Percentiles rank a stretch among this genome's conserved stretches.
These are phyloP conservation scores for Callospermophilus lateralis DNA, from an alignment of 2,113 vertebrate species.

Conservation along the genomic window DNA sequence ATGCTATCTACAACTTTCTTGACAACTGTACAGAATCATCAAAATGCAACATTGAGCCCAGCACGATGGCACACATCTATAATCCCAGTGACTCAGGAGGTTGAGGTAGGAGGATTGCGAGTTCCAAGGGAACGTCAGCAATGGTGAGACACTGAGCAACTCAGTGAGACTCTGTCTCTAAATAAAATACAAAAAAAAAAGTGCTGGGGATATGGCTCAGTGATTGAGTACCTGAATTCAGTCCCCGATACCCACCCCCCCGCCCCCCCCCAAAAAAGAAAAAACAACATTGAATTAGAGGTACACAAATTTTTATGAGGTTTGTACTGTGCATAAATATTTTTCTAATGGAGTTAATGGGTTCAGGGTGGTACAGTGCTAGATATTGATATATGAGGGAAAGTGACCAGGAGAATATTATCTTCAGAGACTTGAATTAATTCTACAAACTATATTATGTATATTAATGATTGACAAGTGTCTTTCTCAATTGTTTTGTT, in stretches of 20 bases:
- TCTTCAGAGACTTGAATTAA: slow-evolving; percentile 26
- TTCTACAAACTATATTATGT: neutral
- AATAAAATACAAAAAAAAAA: no score
- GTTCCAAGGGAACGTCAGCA: no score
- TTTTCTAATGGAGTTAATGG: neutral
- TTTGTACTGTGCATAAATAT: neutral
- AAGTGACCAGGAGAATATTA: neutral
- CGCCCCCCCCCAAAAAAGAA: no score
- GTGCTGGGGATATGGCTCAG: no score
- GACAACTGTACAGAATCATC: neutral
- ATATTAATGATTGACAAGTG: slow-evolving; percentile 43
- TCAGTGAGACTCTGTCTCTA: no score
- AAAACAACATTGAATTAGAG: neutral
- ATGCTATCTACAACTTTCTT: neutral
- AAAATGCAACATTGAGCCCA: neutral
- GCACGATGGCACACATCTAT: no score
- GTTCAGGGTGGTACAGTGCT: neutral
- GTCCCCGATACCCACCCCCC: no score
- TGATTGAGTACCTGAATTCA: no score
- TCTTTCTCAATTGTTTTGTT: slow-evolving; percentile 22
- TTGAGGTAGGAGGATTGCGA: no score
- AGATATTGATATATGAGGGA: neutral
- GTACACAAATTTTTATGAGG: neutral
- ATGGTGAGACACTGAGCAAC: no score
- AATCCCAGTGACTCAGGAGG: no score